Evolutionary conservation across 2,888 invertebrate genomes (phyloP).

Genomic region (Scaptomyza caliginosa): DNA sequence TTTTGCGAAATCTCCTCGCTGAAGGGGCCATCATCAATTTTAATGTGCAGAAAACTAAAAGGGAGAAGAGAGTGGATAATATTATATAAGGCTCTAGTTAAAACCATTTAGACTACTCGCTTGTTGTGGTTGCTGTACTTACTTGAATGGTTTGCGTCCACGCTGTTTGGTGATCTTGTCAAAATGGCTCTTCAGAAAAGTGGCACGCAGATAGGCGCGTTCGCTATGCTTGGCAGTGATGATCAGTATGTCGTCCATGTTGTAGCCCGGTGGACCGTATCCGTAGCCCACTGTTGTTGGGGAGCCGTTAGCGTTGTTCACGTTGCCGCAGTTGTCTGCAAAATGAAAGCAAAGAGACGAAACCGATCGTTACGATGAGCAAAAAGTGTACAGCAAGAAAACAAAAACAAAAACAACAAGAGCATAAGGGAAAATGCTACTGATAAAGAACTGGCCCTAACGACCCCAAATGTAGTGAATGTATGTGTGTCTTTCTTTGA

Average conservation of each 20-base stretch:
- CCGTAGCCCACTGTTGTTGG: slow-evolving; percentile 49
- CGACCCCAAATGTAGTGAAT: slow-evolving; percentile 52
- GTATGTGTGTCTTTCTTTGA: slow-evolving; percentile 50
- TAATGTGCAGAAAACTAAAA: slow-evolving; percentile 89
- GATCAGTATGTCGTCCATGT: slow-evolving; percentile 93
- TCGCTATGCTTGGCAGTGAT: slow-evolving; percentile 91
- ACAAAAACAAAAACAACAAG: slow-evolving; percentile 3
- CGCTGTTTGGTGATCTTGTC: slow-evolving; percentile 93
- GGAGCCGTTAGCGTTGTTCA: slow-evolving; percentile 76
- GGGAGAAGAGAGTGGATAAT: neutral
- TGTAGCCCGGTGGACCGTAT: slow-evolving; percentile 77
- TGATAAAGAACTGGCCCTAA: slow-evolving; percentile 68
- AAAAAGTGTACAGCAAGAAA: too few relatives aligned
- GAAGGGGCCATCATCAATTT: slow-evolving; percentile 88
- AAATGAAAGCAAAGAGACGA: slow-evolving; percentile 65
- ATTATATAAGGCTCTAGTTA: too few relatives aligned
- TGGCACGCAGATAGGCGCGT: slow-evolving; percentile 91
- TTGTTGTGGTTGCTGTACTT: slow-evolving; percentile 74
- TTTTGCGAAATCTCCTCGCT: slow-evolving; percentile 85
- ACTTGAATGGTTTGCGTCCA: slow-evolving; percentile 92
- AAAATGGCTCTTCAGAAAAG: slow-evolving; percentile 92
- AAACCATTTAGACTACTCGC: too few relatives aligned
- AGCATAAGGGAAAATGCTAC: slow-evolving; percentile 34
- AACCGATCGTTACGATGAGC: slow-evolving; percentile 33
- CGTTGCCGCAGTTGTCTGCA: slow-evolving; percentile 83